Evolutionary conservation across 2,113 vertebrate genomes (phyloP), one percentile per base, ranked within the genome.

Genomic region (Physeter macrocephalus): DNA sequence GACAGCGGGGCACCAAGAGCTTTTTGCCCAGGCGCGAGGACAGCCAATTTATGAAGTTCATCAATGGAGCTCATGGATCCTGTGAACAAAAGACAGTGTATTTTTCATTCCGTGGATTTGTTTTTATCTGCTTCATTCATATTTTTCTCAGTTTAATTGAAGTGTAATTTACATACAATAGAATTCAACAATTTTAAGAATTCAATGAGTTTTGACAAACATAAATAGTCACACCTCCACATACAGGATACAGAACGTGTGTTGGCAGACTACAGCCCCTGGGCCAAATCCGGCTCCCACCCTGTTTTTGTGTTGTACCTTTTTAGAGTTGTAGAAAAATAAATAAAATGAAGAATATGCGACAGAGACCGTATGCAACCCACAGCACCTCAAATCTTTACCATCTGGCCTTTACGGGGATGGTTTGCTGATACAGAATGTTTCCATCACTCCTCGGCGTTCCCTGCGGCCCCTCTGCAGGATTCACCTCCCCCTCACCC

Each of bases 121-220:
- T 49, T 69, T 43, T 25, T 31, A 25, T 71, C 62, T 62, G 25
- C 23, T 78, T 74, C 59, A 39, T 31, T 80, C 67, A 23, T 64
- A 1, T 29, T 49, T 88, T 88, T 71, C 21, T 85, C 77, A 57
- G 41, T 27, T 27, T 83, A 67, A n/a, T 46, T 64, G 66, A 90
- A 71, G 15, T 72, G 4, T 66, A 46, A 71, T 91, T 85, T 88
- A 77, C 66, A 71, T 83, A 43, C 49, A 95, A 23, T 39, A 84
- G 64, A 86, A 75, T 64, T 86, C 61, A 61, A 27, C 59, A 61
- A 10, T 61, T 61, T 61, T 64, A 82, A 92, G 81, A 75, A 17
- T 36, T 9, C 59, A 46, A 0, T 84, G 69, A 46, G 31, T 81
- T 93, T 49, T 59, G 36, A 67, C 75, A 41, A 49, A 66, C 59